Evolutionary conservation across 2,888 invertebrate species (phyloP), one percentile per base, ranked within the genome.

Genomic region (Gordius sp.): DNA sequence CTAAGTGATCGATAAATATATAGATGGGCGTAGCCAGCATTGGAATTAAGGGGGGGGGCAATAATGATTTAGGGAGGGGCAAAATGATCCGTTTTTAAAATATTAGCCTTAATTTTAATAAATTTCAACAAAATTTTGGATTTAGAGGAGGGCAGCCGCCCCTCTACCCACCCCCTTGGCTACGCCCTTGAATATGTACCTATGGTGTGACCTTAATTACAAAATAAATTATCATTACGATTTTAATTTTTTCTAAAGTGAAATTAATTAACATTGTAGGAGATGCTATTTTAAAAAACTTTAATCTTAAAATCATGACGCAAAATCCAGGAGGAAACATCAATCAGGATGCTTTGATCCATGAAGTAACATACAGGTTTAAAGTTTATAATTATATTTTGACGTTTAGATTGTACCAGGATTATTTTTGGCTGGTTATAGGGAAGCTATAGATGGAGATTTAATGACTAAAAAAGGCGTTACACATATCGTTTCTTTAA

Each of bases 201-300:
- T n/a, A n/a, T n/a, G n/a, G n/a, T n/a, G n/a, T n/a, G n/a, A n/a
- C n/a, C n/a, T n/a, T n/a, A n/a, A n/a, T n/a, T n/a, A n/a, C n/a
- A n/a, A n/a, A n/a, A n/a, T n/a, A n/a, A n/a, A n/a, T n/a, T n/a
- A n/a, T n/a, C n/a, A n/a, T n/a, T 33, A 33, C 8, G 39, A 8
- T 13, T n/a, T 13, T 33, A 33, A n/a, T 33, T 33, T 33, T n/a
- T 13, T 33, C 8, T 33, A 33, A 33, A 33, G n/a, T 33, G 39
- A n/a, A 33, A 33, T 13, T 33, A 13, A 33, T 13, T 47, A 18
- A n/a, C 20, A 47, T 20, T 4, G 13, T n/a, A 47, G 47, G 20
- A 47, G 47, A 47, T n/a, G 47, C 47, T 20, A 47, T 47, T 4
- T 20, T 47, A 23, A 47, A 47, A 47, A 47, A 47, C 20, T 47